phyloP scores from a whole-genome alignment of 2,113 vertebrate genomes.

The Galemys pyrenaicus region DNA sequence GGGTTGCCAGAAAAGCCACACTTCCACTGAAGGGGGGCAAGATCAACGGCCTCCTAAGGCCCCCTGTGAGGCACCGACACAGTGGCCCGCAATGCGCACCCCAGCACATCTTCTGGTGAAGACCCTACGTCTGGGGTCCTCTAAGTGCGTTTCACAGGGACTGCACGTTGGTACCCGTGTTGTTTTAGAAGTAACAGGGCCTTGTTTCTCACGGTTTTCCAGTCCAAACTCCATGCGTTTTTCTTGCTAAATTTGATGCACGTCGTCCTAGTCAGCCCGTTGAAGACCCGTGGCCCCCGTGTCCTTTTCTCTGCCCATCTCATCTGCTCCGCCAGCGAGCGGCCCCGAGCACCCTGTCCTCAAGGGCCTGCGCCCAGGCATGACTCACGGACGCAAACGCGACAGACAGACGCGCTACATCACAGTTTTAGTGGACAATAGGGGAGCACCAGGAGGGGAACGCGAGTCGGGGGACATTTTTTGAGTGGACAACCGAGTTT shows the following conservation, averaged over 20 bases:
- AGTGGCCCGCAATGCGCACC: background rate
- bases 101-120: background rate
- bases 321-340: background rate
- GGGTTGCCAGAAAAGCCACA: background rate
- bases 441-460: background rate
- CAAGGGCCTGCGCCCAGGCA: background rate
- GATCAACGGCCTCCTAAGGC: background rate
- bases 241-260: background rate
- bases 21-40: background rate
- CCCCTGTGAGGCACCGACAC: background rate
- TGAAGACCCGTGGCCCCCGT: background rate
- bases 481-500: background rate
- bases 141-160: background rate
- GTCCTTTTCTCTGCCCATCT: background rate
- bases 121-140: background rate
- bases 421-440: background rate
- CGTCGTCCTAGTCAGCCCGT: background rate
- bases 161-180: background rate
- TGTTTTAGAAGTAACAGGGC: background rate
- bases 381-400: background rate
- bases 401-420: too few relatives aligned
- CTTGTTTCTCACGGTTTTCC: background rate
- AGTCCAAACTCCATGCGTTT: background rate
- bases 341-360: background rate
- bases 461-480: background rate